Conservation (phyloP, 2,113 vertebrate genomes). For the Sprattus sprattus region DNA sequence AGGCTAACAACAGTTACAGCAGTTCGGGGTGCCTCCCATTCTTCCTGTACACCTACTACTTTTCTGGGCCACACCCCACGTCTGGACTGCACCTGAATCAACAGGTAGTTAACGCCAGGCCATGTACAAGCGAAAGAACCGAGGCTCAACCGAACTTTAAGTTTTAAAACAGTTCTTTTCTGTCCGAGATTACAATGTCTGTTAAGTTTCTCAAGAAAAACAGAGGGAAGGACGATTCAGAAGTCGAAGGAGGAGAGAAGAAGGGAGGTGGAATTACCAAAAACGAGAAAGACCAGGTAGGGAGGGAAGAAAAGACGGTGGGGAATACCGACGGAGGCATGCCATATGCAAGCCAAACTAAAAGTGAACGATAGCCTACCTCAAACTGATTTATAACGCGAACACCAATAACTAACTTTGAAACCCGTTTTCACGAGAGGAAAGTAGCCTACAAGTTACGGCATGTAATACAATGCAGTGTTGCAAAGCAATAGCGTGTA, state of each 20-base stretch:
- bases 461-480: background rate
- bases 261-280: slow-evolving; percentile 36
- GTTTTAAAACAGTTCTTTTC: background rate
- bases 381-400: background rate
- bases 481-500: too few relatives aligned
- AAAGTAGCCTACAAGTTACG: background rate
- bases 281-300: slow-evolving; percentile 67
- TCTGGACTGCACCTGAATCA: background rate
- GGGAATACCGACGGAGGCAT: background rate
- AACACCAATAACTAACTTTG: background rate
- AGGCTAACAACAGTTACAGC: background rate
- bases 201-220: background rate
- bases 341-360: background rate
- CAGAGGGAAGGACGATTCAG: slow-evolving; percentile 53
- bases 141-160: background rate
- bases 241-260: slow-evolving; percentile 27
- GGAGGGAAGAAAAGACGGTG: slow-evolving; percentile 13
- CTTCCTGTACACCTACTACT: background rate
- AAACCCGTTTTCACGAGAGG: background rate
- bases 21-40: background rate
- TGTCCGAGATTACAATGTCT: background rate
- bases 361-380: background rate
- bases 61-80: background rate
- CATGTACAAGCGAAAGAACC: background rate
- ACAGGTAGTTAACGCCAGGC: background rate